Conservation (phyloP, 2,113 vertebrate genomes). For the Nothobranchius kuhntae region DNA sequence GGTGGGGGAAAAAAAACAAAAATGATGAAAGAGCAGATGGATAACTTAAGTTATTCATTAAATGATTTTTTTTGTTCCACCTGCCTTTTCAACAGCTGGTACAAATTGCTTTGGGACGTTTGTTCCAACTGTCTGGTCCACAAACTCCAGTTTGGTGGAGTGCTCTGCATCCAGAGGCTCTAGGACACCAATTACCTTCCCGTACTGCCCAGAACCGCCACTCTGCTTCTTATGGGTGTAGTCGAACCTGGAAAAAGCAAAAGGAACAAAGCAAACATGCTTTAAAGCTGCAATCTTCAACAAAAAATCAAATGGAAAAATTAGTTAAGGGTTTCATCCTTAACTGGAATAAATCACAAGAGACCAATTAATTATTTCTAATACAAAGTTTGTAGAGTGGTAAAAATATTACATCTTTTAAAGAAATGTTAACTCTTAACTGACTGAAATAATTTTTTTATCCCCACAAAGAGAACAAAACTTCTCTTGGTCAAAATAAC, state of each 20-base stretch:
- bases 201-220: conserved; percentile 92
- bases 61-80: neutral
- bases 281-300: no score
- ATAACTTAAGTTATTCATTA: neutral
- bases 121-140: conserved; percentile 89
- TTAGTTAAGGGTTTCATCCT: no score
- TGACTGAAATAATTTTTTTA: no score
- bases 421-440: no score
- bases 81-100: conserved; percentile 91
- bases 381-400: no score
- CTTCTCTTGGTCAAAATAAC: no score
- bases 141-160: conserved; percentile 90
- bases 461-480: no score
- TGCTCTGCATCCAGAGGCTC: conserved; percentile 87
- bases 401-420: no score
- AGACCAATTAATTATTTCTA: no score
- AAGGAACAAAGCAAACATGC: neutral
- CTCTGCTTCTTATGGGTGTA: conserved; percentile 95
- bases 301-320: neutral
- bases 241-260: conserved; percentile 83
- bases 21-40: neutral
- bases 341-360: no score
- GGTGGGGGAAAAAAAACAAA: neutral
- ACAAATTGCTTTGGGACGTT: conserved; percentile 94
- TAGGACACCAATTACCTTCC: conserved; percentile 89